Evolutionary conservation across 1,140 invertebrate genomes (phyloP).

Genomic region (Diprion similis): DNA sequence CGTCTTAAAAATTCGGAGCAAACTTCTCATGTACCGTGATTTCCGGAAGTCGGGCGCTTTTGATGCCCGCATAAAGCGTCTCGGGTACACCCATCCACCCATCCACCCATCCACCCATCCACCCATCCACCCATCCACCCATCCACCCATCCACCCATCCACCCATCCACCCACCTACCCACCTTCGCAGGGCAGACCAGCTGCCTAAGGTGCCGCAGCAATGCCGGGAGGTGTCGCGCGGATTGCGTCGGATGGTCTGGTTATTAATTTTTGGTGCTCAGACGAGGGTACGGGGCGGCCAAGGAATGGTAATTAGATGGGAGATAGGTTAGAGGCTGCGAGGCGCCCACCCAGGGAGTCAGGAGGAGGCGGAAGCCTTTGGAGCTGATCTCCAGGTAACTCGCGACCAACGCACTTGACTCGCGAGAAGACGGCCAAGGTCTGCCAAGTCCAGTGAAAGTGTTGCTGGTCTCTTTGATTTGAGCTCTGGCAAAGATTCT

Average conservation of each 20-base stretch:
- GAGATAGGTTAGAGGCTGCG: slow-evolving; percentile 4
- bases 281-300: slow-evolving; percentile 1
- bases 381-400: background rate
- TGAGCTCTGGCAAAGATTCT: background rate
- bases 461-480: slow-evolving; percentile 1
- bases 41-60: background rate
- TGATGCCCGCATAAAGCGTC: background rate
- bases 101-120: no score
- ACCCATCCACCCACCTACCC: background rate
- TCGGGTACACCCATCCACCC: background rate
- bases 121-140: no score
- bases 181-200: background rate
- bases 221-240: slow-evolving; percentile 1
- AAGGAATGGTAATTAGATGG: slow-evolving; percentile 1
- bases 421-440: background rate
- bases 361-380: background rate
- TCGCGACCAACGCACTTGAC: background rate
- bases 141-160: background rate
- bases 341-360: background rate
- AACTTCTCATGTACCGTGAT: background rate
- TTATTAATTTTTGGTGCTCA: slow-evolving; percentile 4
- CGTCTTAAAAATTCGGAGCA: background rate
- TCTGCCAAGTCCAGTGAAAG: background rate
- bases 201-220: background rate
- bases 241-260: background rate